These are phyloP conservation scores for Hyaena hyaena DNA, from an alignment of 2,113 vertebrate genomes.

Conservation along the genomic window DNA sequence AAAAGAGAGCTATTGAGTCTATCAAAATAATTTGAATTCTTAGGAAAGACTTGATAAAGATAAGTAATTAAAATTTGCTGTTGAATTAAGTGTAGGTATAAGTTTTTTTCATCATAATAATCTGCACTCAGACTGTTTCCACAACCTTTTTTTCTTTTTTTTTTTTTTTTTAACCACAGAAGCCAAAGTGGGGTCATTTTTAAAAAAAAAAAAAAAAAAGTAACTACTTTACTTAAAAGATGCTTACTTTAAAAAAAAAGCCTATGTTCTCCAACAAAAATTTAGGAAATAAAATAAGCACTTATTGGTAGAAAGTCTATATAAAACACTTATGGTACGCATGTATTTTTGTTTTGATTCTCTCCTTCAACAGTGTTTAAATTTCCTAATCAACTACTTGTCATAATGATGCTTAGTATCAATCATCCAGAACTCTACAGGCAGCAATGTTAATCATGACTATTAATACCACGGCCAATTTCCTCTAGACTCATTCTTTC, in stretches of 20 bases:
- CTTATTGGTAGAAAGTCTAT: background rate
- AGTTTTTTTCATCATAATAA: constrained; percentile 44
- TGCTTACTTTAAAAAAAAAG: background rate
- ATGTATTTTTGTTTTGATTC: constrained; percentile 23
- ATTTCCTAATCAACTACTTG: background rate
- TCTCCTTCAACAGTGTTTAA: background rate
- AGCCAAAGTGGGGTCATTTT: background rate
- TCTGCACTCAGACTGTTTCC: background rate
- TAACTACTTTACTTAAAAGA: background rate
- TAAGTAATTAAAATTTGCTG: constrained; percentile 60
- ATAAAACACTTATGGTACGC: background rate
- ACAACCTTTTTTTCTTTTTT: constrained; percentile 38
- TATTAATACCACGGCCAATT: background rate
- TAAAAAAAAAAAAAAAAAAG: background rate
- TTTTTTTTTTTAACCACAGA: constrained; percentile 40
- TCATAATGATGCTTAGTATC: background rate
- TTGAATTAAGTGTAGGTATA: background rate
- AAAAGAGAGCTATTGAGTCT: constrained; percentile 46
- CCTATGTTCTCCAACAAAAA: background rate
- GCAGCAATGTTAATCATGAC: background rate
- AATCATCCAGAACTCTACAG: background rate
- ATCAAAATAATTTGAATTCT: constrained; percentile 63
- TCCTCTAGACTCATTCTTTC: background rate
- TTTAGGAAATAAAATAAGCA: constrained; percentile 17
- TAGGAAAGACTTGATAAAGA: constrained; percentile 49